Percentiles rank a stretch among this genome's conserved stretches.
phyloP scores from a whole-genome alignment of 2,888 invertebrate species.

The Agrochola lota region DNA sequence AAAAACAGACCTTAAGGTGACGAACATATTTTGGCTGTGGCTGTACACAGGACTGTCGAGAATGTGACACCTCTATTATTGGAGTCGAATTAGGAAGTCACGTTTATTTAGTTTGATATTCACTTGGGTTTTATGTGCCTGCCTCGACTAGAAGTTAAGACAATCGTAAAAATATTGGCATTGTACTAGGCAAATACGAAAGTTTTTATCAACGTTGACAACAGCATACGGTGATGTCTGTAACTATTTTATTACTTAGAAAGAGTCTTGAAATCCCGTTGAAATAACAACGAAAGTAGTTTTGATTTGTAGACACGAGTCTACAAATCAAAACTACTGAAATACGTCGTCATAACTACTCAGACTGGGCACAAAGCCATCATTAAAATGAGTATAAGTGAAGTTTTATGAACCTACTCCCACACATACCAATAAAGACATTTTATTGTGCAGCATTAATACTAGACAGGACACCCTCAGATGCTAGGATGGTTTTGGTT shows the following conservation, averaged over 20 bases:
- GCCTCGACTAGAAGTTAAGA: neutral
- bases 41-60: neutral
- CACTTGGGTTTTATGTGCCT: neutral
- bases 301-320: neutral
- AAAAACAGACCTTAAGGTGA: neutral
- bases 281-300: neutral
- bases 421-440: conserved; percentile 16
- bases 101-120: neutral
- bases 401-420: conserved; percentile 17
- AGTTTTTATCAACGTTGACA: neutral
- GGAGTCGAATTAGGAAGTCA: neutral
- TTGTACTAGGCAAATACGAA: neutral
- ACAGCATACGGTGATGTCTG: neutral
- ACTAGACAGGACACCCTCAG: neutral
- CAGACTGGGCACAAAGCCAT: conserved; percentile 21
- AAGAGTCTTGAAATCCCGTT: neutral
- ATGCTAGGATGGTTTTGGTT: neutral
- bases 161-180: neutral
- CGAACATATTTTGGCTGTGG: neutral
- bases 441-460: conserved; percentile 20
- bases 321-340: conserved; percentile 2
- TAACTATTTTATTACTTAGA: neutral
- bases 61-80: conserved; percentile 15
- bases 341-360: conserved; percentile 17
- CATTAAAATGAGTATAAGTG: conserved; percentile 23